Evolutionary conservation across 2,113 vertebrate species (phyloP), one percentile per base, ranked within the genome.

Genomic region (Opisthocomus hoazin): DNA sequence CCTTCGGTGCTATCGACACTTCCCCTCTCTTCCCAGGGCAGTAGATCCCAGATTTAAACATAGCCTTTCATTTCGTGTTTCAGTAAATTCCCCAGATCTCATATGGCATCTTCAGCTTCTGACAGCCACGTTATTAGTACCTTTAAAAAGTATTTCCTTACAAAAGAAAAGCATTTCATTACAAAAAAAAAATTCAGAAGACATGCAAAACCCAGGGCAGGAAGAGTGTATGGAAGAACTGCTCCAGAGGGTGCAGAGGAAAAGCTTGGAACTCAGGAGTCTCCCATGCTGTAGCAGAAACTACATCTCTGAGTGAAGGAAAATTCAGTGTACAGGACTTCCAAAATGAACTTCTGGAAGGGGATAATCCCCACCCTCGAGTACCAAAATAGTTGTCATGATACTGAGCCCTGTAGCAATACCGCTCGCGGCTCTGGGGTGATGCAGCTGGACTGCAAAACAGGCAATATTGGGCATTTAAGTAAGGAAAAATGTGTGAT

Each of bases 251-350:
- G 92, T 45, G 24, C 89, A 75, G 69, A 27, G 4, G 68, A 69
- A 86, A 63, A 50, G 34, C 89, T 97, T 94, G 94, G 89, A 97
- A 95, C 81, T 96, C 60, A 27, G 57, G 57, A 43, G 61, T 91
- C 46, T 84, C 78, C 84, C 92, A 66, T 16, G 30, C 26, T 76
- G 85, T 69, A 37, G 18, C 2, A 5, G 17, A 46, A 64, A 21
- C 26, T 20, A 46, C 29, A 23, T 12, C 23, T 22, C 23, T 19
- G 9, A 27, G 39, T 10, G 29, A 56, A 56, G n/a, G 50, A 46
- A 65, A 39, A n/a, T 3, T 13, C 41, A 11, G 12, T 2, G 6
- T 46, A 22, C 14, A 30, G 32, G 32, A 53, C 32, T 63, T 63
- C 20, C 34, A 53, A 58, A 53, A 15, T 4, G 9, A 74, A 5